A percentile compares a stretch with the other conserved stretches of the same genome.
Conservation (phyloP, 2,888 invertebrate genomes). For the Pyrgus malvae region DNA sequence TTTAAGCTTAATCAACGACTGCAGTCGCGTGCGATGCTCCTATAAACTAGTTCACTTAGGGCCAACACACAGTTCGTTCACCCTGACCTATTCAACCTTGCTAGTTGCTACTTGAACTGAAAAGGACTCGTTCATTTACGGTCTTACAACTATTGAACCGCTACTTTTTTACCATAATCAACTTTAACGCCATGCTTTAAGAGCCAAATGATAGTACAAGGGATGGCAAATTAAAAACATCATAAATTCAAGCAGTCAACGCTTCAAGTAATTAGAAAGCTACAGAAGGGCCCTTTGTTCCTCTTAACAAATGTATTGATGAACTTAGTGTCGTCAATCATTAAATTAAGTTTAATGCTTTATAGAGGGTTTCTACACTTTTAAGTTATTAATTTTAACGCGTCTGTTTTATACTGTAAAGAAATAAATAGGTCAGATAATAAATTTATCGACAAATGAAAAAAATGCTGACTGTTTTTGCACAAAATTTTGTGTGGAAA, state of each 20-base stretch:
- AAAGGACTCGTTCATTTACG: constrained; percentile 54
- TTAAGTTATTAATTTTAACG: too few species aligned
- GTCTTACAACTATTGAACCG: not conserved
- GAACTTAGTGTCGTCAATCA: constrained; percentile 30
- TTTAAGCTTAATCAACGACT: constrained; percentile 21
- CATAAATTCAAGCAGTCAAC: constrained; percentile 53
- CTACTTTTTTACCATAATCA: not conserved
- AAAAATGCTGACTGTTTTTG: too few species aligned
- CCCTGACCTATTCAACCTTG: constrained; percentile 70
- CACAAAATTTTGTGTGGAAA: too few species aligned
- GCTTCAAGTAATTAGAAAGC: constrained; percentile 66
- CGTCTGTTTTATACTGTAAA: too few species aligned
- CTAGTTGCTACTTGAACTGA: constrained; percentile 54
- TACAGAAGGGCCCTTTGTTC: constrained; percentile 59
- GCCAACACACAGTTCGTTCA: constrained; percentile 55
- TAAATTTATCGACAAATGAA: too few species aligned
- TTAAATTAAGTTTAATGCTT: not conserved
- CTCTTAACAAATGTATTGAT: constrained; percentile 38
- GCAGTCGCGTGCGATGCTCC: constrained; percentile 51
- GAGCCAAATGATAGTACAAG: not conserved
- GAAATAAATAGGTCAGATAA: too few species aligned
- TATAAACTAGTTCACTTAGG: constrained; percentile 49
- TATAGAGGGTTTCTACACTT: too few species aligned
- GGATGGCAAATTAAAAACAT: constrained; percentile 31
- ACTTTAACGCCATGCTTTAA: not conserved